phyloP scores from a whole-genome alignment of 2,113 vertebrate species.

The Promerops cafer region DNA sequence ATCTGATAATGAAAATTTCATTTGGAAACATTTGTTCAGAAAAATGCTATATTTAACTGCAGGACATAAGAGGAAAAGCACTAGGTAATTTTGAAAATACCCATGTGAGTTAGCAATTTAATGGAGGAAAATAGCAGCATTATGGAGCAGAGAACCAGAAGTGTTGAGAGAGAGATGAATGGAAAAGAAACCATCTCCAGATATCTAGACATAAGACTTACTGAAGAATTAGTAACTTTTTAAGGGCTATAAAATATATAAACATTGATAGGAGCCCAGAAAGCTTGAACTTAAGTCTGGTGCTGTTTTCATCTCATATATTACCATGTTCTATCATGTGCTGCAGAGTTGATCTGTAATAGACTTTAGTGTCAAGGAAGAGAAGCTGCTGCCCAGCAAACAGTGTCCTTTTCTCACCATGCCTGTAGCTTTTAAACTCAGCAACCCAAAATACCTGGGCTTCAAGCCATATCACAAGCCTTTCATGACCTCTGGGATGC shows the following conservation, averaged over 20 bases:
- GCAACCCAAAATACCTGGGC: neutral
- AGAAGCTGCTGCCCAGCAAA: neutral
- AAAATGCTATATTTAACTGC: neutral
- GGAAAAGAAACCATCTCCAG: neutral
- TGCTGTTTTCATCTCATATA: neutral
- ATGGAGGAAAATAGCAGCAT: neutral
- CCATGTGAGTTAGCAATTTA: neutral
- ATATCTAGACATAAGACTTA: neutral
- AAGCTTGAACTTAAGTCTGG: neutral
- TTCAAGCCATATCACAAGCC: neutral
- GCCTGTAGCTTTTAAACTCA: neutral
- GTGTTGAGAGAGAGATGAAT: neutral
- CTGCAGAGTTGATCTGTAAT: rapidly evolving
- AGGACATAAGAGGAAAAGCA: neutral
- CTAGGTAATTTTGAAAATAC: neutral
- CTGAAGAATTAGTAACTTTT: neutral
- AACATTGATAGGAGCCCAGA: neutral
- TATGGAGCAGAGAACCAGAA: neutral
- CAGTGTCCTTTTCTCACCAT: neutral
- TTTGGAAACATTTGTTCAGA: neutral
- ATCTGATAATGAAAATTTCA: neutral
- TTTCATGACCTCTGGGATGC: neutral
- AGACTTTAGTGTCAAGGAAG: neutral
- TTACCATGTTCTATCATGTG: neutral
- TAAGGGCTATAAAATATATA: neutral